Evolutionary conservation across 2,888 invertebrate genomes (phyloP), one percentile per base, ranked within the genome.

Genomic region (Lithophane leautieri): DNA sequence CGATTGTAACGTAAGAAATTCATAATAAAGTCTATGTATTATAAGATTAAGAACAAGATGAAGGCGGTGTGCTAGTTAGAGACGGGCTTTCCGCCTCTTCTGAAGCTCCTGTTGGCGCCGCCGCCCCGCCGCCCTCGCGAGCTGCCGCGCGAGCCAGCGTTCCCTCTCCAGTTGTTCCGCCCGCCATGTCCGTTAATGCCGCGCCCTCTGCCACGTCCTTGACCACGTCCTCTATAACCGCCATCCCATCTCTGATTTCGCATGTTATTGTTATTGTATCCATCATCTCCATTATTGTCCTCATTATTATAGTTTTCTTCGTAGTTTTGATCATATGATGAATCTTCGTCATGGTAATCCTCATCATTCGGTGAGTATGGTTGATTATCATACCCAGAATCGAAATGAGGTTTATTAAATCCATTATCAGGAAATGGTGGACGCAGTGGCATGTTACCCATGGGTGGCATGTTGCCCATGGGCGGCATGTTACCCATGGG

Each of bases 131-230:
- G 90, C 0, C 89, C 88, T 87, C 96, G 92, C 11, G 94, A 90
- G 0, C 92, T 86, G 14, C 95, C 94, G 16, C 95, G 93, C 11
- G 89, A 84, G 6, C 92, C 92, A 50, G 84, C 84, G 63, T 89
- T 90, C 4, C 92, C 93, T 19, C 97, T 91, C 82, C 94, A 88
- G 81, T 90, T 89, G 66, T 94, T 92, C 19, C 97, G 94, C 0
- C 95, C 94, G 6, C 95, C 94, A 16, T 97, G 95, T 0, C 94
- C 94, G 78, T 93, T 94, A 89, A 93, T 91, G 1, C 96, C 94
- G 3, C 97, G 94, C 0, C 95, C 94, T 70, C 97, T 91, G 0
- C 96, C 95, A 1, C 97, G 92, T 9, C 68, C 70, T 60, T 84
- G 88, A 4, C 93, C 92, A 89, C 95, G 88, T 6, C 94, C 94